A percentile compares a stretch with the other conserved stretches of the same genome.
Evolutionary conservation across 2,888 invertebrate genomes (phyloP).

Genomic region (Dorcus hopei): DNA sequence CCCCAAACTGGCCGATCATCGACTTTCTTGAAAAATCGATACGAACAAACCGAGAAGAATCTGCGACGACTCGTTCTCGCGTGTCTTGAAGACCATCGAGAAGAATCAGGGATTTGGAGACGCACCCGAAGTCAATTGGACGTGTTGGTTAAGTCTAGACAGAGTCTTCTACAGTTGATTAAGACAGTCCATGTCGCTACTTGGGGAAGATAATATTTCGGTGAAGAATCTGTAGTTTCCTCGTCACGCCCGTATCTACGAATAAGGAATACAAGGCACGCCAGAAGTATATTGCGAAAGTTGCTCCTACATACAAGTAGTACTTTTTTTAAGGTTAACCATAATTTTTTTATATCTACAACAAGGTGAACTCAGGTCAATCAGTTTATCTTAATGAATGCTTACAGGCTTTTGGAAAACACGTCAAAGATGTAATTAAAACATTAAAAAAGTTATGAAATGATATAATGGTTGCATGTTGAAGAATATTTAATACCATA

Average conservation of each 20-base stretch:
- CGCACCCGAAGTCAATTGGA: slow-evolving; percentile 84
- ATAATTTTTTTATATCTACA: too few relatives aligned
- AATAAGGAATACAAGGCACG: slow-evolving; percentile 91
- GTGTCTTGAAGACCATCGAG: slow-evolving; percentile 85
- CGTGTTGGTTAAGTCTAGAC: slow-evolving; percentile 78
- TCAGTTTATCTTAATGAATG: too few relatives aligned
- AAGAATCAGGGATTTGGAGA: slow-evolving; percentile 88
- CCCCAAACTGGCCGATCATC: too few relatives aligned
- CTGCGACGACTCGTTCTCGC: too few relatives aligned
- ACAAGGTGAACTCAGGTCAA: too few relatives aligned
- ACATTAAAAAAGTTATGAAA: too few relatives aligned
- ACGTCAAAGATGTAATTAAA: too few relatives aligned
- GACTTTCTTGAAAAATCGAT: too few relatives aligned
- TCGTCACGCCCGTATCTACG: slow-evolving; percentile 89
- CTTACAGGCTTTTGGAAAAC: too few relatives aligned
- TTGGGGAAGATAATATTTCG: slow-evolving; percentile 79
- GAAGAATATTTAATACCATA: too few relatives aligned
- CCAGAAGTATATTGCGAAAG: slow-evolving; percentile 93
- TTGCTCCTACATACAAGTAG: slow-evolving; percentile 94
- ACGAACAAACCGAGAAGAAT: too few relatives aligned
- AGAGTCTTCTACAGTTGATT: slow-evolving; percentile 75
- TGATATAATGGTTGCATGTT: too few relatives aligned
- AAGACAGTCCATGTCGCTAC: slow-evolving; percentile 76
- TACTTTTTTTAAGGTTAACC: background rate
- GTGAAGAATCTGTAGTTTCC: slow-evolving; percentile 97